Base-by-base conservation (phyloP, 2,888 invertebrate genomes). In the Himalopsyche kuldschensis region DNA sequence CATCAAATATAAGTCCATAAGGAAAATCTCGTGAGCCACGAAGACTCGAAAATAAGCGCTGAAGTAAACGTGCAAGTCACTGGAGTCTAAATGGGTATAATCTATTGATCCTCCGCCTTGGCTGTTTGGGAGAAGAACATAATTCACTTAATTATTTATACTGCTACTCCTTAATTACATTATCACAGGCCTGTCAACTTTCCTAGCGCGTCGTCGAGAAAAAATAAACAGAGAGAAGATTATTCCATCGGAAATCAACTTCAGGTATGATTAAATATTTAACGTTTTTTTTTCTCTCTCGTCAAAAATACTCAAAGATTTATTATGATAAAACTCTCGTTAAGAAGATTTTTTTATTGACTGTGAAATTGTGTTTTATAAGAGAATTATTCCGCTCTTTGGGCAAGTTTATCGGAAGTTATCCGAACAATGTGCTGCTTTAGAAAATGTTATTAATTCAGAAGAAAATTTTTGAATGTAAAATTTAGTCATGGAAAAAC, bases 61-160 rank as follows among this genome's bases (percentile, higher is more conserved):
- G 6, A 4, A n/a, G n/a, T 24, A n/a, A 55, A 55, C 55, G 20
- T 24, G 55, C n/a, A 55, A 55, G 55, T 55, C 55, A 55, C 55
- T 55, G 55, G 20, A 5, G 55, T 55, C 55, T 55, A 55, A 55
- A 55, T 55, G 55, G 55, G 55, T 55, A 41, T 55, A 55, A 55
- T 78, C 69, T 82, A 82, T 82, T 82, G 82, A 82, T 82, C 82
- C 41, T 15, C 79, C 31, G 35, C 46, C 76, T 20, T 31, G 27
- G 46, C 78, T 75, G 46, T 30, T 27, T 41, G 17, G 77, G 27
- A 80, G 80, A 48, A 20, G 63, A 76, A 48, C 41, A 55, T 83
- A 83, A 83, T 83, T 80, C 80, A 63, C 83, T 55, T 83, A 83
- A 83, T 83, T 83, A 83, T 83, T 83, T 80, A 80, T 80, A 83